Evolutionary conservation across 2,797 vertebrate genomes (phyloP).

Genomic region (Enteromius anoplus): DNA sequence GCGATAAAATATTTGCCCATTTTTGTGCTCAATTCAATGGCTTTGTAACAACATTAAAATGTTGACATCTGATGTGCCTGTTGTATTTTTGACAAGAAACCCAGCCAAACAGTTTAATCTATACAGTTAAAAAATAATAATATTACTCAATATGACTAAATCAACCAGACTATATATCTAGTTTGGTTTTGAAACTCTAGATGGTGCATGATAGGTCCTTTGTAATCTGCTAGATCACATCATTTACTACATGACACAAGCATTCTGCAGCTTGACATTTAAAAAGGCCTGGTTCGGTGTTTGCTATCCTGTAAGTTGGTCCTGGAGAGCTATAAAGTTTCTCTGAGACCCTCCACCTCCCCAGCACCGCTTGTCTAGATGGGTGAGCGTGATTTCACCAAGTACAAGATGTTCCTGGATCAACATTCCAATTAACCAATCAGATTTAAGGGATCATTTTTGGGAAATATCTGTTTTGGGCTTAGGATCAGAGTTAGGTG

Average conservation of each 20-base stretch:
- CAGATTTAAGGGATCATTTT: too few relatives aligned
- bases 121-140: neutral
- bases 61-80: constrained; percentile 4
- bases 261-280: neutral
- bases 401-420: too few relatives aligned
- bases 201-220: neutral
- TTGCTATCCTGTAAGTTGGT: neutral
- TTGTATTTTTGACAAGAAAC: neutral
- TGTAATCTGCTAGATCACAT: neutral
- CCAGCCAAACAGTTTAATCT: neutral
- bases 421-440: too few relatives aligned
- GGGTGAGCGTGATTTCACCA: too few relatives aligned
- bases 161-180: neutral
- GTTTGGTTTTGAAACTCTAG: neutral
- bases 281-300: neutral
- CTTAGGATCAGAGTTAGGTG: too few relatives aligned
- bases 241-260: neutral
- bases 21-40: constrained; percentile 26
- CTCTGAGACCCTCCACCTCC: neutral
- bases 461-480: too few relatives aligned
- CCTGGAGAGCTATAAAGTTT: neutral
- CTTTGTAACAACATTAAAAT: constrained; percentile 28
- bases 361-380: neutral
- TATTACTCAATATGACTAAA: neutral
- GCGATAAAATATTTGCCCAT: constrained; percentile 24